Base-by-base conservation (phyloP, 2,113 vertebrate species). In the Jaculus jaculus region DNA sequence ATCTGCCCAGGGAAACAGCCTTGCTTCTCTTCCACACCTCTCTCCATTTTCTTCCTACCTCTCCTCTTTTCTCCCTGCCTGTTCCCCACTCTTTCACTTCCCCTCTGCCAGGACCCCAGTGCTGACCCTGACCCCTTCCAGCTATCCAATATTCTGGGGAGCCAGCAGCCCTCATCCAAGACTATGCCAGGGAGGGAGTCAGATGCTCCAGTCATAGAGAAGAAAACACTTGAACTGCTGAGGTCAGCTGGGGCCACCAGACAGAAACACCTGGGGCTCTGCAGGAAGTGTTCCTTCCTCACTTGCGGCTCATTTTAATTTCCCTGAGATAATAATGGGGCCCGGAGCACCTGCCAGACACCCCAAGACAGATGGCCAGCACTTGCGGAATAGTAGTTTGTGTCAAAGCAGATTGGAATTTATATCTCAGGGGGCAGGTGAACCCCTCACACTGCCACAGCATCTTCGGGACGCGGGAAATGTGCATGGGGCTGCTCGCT, bases 401-500 rank as follows among this genome's bases (percentile, higher is more conserved):
- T 94, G 93, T 96, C 96, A 60, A 42, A 58, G 61, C 34, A 90
- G 96, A 96, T 83, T 92, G 94, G 95, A 92, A 96, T 96, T 92
- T 90, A 81, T 96, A 15, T 73, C 93, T 90, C 83, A 2, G 85
- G 84, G 92, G 95, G 90, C 90, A 87, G 90, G 60, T 51, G 23
- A 54, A 42, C 37, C 84, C 51, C 39, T 20, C 6, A 18, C 66
- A 79, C 18, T 7, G 24, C 66, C 5, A 32, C 5, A 8, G n/a
- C 1, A 0, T 30, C 66, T 68, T 20, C 0, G 0, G 75, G 47
- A n/a, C 13, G 0, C 21, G 24, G 24, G 24, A 42, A 0, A 6
- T 54, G 20, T 16, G 11, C n/a, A 1, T 68, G 28, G 17, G 1
- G 13, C 26, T 11, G 13, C 61, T 39, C 3, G 26, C 47, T 0